Evolutionary conservation across 2,797 vertebrate genomes (phyloP), one percentile per base, ranked within the genome.

Genomic region (Melanotaenia boesemani): DNA sequence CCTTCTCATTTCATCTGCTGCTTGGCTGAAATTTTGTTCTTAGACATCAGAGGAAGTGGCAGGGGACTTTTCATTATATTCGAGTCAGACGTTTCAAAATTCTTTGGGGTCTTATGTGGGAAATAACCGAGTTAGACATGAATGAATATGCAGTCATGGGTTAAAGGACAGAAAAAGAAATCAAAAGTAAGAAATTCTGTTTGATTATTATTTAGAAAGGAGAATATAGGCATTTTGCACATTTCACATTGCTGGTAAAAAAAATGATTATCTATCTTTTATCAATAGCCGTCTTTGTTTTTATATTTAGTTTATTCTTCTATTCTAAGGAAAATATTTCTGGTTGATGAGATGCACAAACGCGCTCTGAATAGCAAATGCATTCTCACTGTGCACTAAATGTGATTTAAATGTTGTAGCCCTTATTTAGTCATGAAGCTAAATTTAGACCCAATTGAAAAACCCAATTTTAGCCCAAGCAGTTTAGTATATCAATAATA

Each of bases 351-450:
- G 70, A 44, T 16, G 57, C 71, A 74, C 67, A 77, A 67, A 77
- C 34, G 10, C 70, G 59, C 36, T 78, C 36, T 86, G 74, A 87
- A 88, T 88, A 87, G 80, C 75, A 90, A 90, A 90, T 83, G 59
- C 15, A 22, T 44, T 4, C 41, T 13, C 4, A 44, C 41, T 44
- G 41, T 13, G 12, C 12, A 13, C 12, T 44, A 44, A 15, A 4
- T 44, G 41, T 44, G 4, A 16, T 44, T 44, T 44, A 13, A 44
- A 44, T 44, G 41, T 13, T 13, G 37, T 39, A 16, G 41, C 4
- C 41, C 41, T 16, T 4, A 13, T 15, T 41, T 41, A 15, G 39
- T 5, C 4, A 15, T 4, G 12, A 12, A 39, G 41, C 41, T 44
- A 44, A 16, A 16, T 16, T 44, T 44, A 44, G 15, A 16, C 4